Base-by-base conservation (phyloP, 2,888 invertebrate genomes). In the Campoplex nolae region DNA sequence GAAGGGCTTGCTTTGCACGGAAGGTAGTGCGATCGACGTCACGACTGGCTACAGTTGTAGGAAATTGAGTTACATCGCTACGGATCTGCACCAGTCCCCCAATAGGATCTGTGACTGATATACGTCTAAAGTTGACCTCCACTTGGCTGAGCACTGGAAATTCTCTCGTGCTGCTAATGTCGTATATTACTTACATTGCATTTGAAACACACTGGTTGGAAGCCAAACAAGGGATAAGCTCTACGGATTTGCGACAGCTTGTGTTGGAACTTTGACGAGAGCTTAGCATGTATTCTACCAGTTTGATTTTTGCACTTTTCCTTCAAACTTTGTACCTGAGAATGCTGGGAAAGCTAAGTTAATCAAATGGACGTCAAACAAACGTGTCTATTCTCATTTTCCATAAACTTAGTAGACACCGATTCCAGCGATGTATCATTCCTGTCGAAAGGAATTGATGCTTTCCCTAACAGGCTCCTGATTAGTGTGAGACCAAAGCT, bases 21-120 rank as follows among this genome's bases (percentile, higher is more conserved):
- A 32, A 51, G 42, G 23, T 67, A n/a, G 28, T 28, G 13, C 65
- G 51, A 80, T 85, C 73, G 65, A 77, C 70, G 32, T 56, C 51
- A 28, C 23, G 23, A 81, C 28, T 73, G 67, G 51, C 51, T 32
- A 32, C 79, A 84, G 62, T 62, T 35, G 18, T 16, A 42, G 28
- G 45, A 16, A 48, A 62, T 51, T 28, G 23, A 45, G n/a, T 51
- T 28, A 58, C 42, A 68, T 28, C 48, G 18, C 9, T 70, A 35
- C 45, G 71, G 73, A 65, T 65, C 35, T 23, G 18, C 54, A 56
- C 28, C 62, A 71, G 54, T 38, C 35, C 16, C 16, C 56, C 68
- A 84, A 84, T 71, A 76, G 48, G 42, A 76, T 71, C 70, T 65
- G 42, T 51, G 76, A 77, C 71, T 28, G 76, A 77, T 77, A 71